These are phyloP conservation scores for Spheniscus humboldti DNA, from an alignment of 2,797 vertebrate species.

Conservation along the genomic window DNA sequence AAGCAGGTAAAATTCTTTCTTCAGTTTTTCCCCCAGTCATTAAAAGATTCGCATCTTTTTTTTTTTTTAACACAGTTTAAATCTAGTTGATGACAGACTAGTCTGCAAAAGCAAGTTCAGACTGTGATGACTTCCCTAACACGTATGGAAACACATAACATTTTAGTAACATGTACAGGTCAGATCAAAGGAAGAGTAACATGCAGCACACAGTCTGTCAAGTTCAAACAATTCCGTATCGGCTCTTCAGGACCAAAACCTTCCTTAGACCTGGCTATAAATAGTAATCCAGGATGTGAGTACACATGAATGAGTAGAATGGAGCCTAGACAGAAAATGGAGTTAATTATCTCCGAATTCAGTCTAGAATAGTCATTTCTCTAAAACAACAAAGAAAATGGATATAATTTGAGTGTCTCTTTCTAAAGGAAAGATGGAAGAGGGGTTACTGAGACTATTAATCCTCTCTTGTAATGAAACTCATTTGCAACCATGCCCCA, in stretches of 20 bases:
- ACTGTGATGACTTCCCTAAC: not conserved
- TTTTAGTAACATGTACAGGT: not conserved
- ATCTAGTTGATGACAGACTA: not conserved
- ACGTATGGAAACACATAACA: accelerated
- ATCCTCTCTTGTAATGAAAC: constrained; percentile 33
- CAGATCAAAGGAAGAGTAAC: not conserved
- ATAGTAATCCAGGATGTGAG: not conserved
- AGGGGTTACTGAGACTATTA: constrained; percentile 1
- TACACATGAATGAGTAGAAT: not conserved
- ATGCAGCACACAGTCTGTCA: not conserved
- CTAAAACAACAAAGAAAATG: not conserved
- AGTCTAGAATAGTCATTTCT: constrained; percentile 4
- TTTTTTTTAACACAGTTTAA: not conserved
- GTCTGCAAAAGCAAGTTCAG: not conserved
- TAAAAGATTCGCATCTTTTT: not conserved
- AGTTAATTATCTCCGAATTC: constrained; percentile 20
- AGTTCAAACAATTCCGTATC: not conserved
- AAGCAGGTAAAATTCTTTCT: not conserved
- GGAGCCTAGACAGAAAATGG: not conserved
- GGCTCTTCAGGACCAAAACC: not conserved
- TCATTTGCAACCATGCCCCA: constrained; percentile 35
- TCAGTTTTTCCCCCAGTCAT: not conserved
- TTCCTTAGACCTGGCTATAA: not conserved
- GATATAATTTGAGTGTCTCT: not conserved
- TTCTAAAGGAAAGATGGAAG: constrained; percentile 6